These are phyloP conservation scores for Microcebus griseorufus DNA, from an alignment of 2,113 vertebrate species.

Conservation along the genomic window DNA sequence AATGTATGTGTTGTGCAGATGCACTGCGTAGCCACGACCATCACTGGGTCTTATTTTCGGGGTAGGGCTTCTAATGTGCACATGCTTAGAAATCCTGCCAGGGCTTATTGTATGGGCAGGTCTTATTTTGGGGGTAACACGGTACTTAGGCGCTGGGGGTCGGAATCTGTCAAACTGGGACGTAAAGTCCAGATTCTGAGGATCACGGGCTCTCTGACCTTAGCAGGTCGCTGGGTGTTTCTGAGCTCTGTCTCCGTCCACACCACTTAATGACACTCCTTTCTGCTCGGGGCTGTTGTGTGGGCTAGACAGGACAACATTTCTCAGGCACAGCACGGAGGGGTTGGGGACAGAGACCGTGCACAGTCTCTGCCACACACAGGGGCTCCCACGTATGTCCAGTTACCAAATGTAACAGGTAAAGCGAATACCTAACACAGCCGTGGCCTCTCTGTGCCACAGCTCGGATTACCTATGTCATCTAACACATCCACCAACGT, in stretches of 20 bases:
- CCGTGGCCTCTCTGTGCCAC: not conserved
- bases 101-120: too few relatives aligned
- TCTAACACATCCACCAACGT: rapidly evolving
- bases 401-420: rapidly evolving
- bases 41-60: too few relatives aligned
- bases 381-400: rapidly evolving
- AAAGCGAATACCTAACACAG: not conserved
- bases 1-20: too few relatives aligned
- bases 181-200: not conserved
- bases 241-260: rapidly evolving
- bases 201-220: not conserved
- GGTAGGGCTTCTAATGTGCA: too few relatives aligned
- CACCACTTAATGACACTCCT: not conserved
- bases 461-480: not conserved
- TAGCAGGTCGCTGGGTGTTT: rapidly evolving
- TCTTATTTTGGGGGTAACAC: too few relatives aligned
- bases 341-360: rapidly evolving
- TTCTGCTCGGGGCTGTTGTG: rapidly evolving
- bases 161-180: too few relatives aligned
- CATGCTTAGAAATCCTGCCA: too few relatives aligned
- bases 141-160: not conserved
- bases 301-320: not conserved
- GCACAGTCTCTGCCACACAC: not conserved
- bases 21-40: too few relatives aligned
- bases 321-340: not conserved